phyloP scores from a whole-genome alignment of 2,797 vertebrate genomes.

The Hippoglossus hippoglossus region DNA sequence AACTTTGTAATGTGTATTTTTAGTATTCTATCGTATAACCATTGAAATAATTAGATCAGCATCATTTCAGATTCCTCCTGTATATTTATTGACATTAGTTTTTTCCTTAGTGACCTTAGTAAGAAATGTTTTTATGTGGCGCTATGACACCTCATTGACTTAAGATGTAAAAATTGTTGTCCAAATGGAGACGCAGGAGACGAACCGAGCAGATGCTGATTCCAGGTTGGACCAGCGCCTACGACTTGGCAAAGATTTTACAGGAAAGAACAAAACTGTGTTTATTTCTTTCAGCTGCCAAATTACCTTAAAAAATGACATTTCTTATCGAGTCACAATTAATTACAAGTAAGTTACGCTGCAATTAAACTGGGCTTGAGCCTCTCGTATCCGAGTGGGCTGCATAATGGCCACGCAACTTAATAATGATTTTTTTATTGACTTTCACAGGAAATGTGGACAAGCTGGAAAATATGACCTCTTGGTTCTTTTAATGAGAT shows the following conservation, averaged over 20 bases:
- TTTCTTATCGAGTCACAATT: conserved; percentile 70
- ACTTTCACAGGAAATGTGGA: conserved; percentile 75
- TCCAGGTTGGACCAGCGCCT: conserved; percentile 4
- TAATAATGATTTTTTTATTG: conserved; percentile 68
- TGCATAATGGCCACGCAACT: conserved; percentile 72
- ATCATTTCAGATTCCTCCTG: too few species aligned
- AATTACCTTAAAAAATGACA: conserved; percentile 73
- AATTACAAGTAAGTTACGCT: conserved; percentile 71
- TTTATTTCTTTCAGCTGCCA: conserved; percentile 66
- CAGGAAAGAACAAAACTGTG: conserved; percentile 60
- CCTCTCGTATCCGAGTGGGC: conserved; percentile 82
- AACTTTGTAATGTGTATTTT: too few species aligned
- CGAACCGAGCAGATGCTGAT: neutral
- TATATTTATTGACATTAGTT: too few species aligned
- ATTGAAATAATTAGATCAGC: too few species aligned
- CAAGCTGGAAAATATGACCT: conserved; percentile 68
- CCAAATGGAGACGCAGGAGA: too few species aligned
- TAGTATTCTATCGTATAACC: too few species aligned
- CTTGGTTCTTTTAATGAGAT: conserved; percentile 36
- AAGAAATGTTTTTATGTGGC: too few species aligned
- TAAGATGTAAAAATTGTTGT: too few species aligned
- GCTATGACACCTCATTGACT: too few species aligned
- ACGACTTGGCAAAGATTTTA: conserved; percentile 44
- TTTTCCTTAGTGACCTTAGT: too few species aligned
- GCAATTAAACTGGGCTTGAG: conserved; percentile 72